Conservation (phyloP, 1,140 invertebrate species). For the Aphis gossypii region DNA sequence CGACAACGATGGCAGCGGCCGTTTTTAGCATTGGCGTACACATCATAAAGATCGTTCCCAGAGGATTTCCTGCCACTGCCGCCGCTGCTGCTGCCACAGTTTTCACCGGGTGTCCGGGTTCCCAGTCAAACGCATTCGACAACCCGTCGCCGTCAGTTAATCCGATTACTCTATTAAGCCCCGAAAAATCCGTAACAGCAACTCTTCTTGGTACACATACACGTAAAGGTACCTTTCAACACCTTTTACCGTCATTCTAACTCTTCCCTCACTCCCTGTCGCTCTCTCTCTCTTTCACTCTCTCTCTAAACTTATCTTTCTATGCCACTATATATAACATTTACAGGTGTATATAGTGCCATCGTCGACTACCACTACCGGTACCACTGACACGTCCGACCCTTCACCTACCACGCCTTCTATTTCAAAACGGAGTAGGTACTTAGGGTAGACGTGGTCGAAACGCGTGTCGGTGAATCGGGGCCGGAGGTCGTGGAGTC, state of each 20-base stretch:
- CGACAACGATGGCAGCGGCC: too few relatives aligned
- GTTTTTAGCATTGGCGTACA: background rate
- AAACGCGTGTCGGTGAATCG: background rate
- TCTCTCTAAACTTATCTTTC: background rate
- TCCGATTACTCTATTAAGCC: slow-evolving; percentile 2
- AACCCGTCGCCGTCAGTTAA: slow-evolving; percentile 22
- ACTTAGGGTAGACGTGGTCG: background rate
- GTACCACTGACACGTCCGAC: background rate
- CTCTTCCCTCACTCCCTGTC: background rate
- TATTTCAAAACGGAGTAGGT: background rate
- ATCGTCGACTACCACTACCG: background rate
- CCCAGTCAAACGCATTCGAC: slow-evolving; percentile 20
- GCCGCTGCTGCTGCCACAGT: background rate
- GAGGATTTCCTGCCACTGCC: background rate
- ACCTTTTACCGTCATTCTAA: background rate
- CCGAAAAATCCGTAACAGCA: background rate
- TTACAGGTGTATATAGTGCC: background rate
- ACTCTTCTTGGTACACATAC: background rate
- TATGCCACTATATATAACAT: background rate
- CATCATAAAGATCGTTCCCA: slow-evolving; percentile 8
- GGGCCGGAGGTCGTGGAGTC: background rate
- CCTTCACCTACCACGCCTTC: background rate
- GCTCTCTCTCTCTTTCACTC: background rate
- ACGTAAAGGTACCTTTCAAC: background rate
- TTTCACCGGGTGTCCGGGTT: slow-evolving; percentile 18